These are phyloP conservation scores for Lypha dubia DNA, from an alignment of 2,888 invertebrate genomes.

Conservation along the genomic window DNA sequence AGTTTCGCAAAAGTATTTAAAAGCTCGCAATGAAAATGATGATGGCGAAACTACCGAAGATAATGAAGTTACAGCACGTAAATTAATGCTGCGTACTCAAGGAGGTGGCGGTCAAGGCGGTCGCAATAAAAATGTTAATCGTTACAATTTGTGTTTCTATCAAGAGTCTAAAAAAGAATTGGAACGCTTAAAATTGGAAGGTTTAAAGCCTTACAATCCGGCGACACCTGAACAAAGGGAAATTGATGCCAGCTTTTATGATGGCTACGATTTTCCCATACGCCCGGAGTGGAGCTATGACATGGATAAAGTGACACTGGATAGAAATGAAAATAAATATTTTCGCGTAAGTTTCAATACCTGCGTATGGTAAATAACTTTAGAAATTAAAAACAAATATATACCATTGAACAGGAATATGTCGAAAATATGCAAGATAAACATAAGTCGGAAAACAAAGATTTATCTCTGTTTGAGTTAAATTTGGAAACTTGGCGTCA, in stretches of 20 bases:
- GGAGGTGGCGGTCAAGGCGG: slow-evolving; percentile 76
- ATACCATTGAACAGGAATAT: slow-evolving; percentile 86
- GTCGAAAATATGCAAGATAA: slow-evolving; percentile 87
- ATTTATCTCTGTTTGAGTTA: slow-evolving; percentile 94
- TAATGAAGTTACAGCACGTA: slow-evolving; percentile 81
- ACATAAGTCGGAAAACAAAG: slow-evolving; percentile 84
- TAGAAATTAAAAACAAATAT: background rate
- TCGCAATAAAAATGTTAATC: slow-evolving; percentile 85
- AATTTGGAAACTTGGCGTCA: slow-evolving; percentile 99
- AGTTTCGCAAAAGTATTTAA: slow-evolving; percentile 77
- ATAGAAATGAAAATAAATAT: slow-evolving; percentile 92
- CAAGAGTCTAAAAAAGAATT: slow-evolving; percentile 91
- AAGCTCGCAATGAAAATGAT: slow-evolving; percentile 78
- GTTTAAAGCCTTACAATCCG: slow-evolving; percentile 84
- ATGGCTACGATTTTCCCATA: slow-evolving; percentile 90
- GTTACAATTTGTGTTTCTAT: slow-evolving; percentile 92
- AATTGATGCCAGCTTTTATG: slow-evolving; percentile 87
- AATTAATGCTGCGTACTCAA: slow-evolving; percentile 87
- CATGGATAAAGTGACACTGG: slow-evolving; percentile 89
- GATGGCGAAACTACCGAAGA: slow-evolving; percentile 81
- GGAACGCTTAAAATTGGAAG: slow-evolving; percentile 86
- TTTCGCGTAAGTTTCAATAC: slow-evolving; percentile 84
- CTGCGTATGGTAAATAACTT: background rate
- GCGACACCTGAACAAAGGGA: slow-evolving; percentile 87
- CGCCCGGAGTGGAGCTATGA: slow-evolving; percentile 93